Evolutionary conservation across 92 coral and sea anemone species (phyloP), one percentile per base, ranked within the genome.

Genomic region (Hydrozoanthus gracilis): DNA sequence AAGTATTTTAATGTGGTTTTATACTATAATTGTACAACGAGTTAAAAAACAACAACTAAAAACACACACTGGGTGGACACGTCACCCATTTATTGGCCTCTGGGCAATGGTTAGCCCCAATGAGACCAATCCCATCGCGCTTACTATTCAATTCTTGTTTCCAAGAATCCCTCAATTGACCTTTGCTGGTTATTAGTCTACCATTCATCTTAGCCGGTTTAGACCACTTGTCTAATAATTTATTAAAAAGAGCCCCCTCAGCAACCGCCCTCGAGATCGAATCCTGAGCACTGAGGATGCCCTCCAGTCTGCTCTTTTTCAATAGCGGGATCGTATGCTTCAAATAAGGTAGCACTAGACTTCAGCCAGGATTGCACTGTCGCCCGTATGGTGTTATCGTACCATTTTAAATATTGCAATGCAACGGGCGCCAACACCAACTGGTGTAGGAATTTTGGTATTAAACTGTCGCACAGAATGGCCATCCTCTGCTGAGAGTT

Each of bases 341-440:
- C 11, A 83, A 77, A n/a, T n/a, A n/a, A n/a, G n/a, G n/a, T n/a
- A n/a, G n/a, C n/a, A n/a, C n/a, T n/a, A n/a, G n/a, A n/a, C n/a
- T n/a, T n/a, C n/a, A n/a, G n/a, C n/a, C n/a, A n/a, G n/a, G n/a
- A n/a, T n/a, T n/a, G n/a, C n/a, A n/a, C n/a, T n/a, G n/a, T n/a
- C n/a, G n/a, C n/a, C n/a, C n/a, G n/a, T n/a, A n/a, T n/a, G n/a
- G n/a, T n/a, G n/a, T n/a, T n/a, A n/a, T n/a, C n/a, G n/a, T n/a
- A n/a, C n/a, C n/a, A n/a, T n/a, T n/a, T n/a, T n/a, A n/a, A n/a
- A n/a, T n/a, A n/a, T n/a, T n/a, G n/a, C n/a, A n/a, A n/a, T n/a
- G n/a, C n/a, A n/a, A n/a, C n/a, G n/a, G n/a, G 58, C n/a, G 73
- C 73, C 73, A 68, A 16, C 73, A 68, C 73, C 73, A 68, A 39